Base-by-base conservation (phyloP, 2,888 invertebrate species). In the Campoplex capitator region DNA sequence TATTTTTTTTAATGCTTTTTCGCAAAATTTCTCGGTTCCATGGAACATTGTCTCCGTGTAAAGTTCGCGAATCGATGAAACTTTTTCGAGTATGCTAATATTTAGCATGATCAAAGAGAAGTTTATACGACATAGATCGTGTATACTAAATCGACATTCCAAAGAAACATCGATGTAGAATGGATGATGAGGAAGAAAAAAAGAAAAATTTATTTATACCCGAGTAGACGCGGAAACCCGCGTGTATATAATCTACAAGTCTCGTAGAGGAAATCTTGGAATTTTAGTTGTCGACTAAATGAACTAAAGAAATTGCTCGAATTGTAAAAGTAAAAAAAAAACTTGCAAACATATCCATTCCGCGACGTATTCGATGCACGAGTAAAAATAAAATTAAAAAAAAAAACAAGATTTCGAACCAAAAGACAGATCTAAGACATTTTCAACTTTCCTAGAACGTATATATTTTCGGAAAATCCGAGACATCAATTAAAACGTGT, bases 51-150 rank as follows among this genome's bases (percentile, higher is more conserved):
- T 51, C n/a, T 51, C n/a, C 51, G 51, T 51, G n/a, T 51, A 51
- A 51, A 6, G 35, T 68, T 75, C n/a, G 13, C 54, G 54, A 80
- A 83, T 83, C 68, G 74, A 23, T 83, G 48, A 35, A 74, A 65
- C 51, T 65, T 83, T 73, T 56, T 82, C 32, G 62, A 71, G 78
- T 70, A 88, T 88, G 88, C 88, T 88, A 86, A 88, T 88, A 88
- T 88, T 88, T 88, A 88, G 88, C 88, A 88, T 86, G 51, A 67
- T 58, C 58, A 48, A 74, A 81, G 28, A 73, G 54, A 81, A 75
- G 75, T 71, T 70, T 74, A 74, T 56, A 35, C 80, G 75, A 83
- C 28, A 65, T 56, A 80, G 77, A 32, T 51, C 81, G 73, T 54
- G 58, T 75, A 48, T 68, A 73, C 71, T 35, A 32, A 62, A 84